Base-by-base conservation (phyloP, 2,113 vertebrate species). In the Anhinga anhinga region DNA sequence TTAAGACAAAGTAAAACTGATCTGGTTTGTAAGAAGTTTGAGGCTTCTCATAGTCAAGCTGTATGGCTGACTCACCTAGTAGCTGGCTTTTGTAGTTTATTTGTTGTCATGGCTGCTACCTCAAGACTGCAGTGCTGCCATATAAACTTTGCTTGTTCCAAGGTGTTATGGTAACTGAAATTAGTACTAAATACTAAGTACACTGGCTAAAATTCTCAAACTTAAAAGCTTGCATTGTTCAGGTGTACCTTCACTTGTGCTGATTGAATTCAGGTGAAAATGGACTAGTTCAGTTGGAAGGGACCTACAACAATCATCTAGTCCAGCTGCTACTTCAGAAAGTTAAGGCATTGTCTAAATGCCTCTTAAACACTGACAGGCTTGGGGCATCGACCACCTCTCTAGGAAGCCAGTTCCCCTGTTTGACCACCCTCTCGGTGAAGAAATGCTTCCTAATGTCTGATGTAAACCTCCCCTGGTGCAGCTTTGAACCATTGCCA, bases 381-480 rank as follows among this genome's bases (percentile, higher is more conserved):
- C n/a, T 10, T 32, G 32, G 76, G 62, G 15, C 15, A 83, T 50
- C 0, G 0, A 26, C 19, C 6, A 8, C 14, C 2, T 72, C 18
- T 49, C 23, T 55, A 38, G 22, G 63, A 89, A 69, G 17, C 15
- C 15, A 47, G 3, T 61, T 69, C 3, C 5, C 50, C 56, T 21
- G 14, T 62, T 30, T 79, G 38, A 36, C 14, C 5, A 38, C 15
- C 2, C 38, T 63, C 34, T 73, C 1, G 2, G 49, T 73, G n/a
- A 82, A 47, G 19, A 74, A 86, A 21, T 58, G 3, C 13, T 76
- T 79, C 23, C 30, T 50, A 2, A 23, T 67, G 25, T 49, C 32
- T 18, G 10, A 7, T 45, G 7, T 87, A 13, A 95, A 71, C 19
- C 3, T 62, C 9, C 8, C 2, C 10, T 78, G 26, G 1, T 8